phyloP scores from a whole-genome alignment of 2,888 invertebrate species.

The Tetramorium bicarinatum region DNA sequence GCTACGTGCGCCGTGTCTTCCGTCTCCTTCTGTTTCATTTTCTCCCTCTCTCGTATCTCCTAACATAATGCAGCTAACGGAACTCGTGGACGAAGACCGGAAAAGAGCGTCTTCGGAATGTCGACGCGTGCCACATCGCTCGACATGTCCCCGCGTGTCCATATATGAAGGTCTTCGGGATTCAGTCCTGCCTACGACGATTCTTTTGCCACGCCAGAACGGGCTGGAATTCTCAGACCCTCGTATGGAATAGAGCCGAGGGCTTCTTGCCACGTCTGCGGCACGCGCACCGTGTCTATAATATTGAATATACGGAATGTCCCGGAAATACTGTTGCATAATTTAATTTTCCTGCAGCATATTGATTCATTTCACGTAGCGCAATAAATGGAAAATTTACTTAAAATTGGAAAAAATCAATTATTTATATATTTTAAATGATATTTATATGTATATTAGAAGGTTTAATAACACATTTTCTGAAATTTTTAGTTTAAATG shows the following conservation, averaged over 20 bases:
- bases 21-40: not conserved
- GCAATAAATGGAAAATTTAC: not conserved
- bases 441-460: not conserved
- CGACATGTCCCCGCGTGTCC: conserved; percentile 77
- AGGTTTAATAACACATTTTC: not conserved
- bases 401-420: not conserved
- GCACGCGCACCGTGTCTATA: conserved; percentile 36
- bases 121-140: conserved; percentile 81
- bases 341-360: not conserved
- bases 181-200: conserved; percentile 64
- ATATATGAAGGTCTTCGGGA: conserved; percentile 69
- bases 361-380: not conserved
- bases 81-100: conserved; percentile 78
- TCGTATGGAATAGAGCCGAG: conserved; percentile 10
- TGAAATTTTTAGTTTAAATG: not conserved
- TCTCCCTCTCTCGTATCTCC: conserved; percentile 34
- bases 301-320: not conserved
- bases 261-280: conserved; percentile 1
- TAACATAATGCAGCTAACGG: conserved; percentile 76
- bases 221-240: conserved; percentile 38
- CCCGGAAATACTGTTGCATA: conserved; percentile 4
- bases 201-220: conserved; percentile 55
- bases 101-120: conserved; percentile 79
- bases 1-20: conserved; percentile 20
- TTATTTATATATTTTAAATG: not conserved